Evolutionary conservation across 2,888 invertebrate species (phyloP).

Genomic region (Epirrhoe tristata): DNA sequence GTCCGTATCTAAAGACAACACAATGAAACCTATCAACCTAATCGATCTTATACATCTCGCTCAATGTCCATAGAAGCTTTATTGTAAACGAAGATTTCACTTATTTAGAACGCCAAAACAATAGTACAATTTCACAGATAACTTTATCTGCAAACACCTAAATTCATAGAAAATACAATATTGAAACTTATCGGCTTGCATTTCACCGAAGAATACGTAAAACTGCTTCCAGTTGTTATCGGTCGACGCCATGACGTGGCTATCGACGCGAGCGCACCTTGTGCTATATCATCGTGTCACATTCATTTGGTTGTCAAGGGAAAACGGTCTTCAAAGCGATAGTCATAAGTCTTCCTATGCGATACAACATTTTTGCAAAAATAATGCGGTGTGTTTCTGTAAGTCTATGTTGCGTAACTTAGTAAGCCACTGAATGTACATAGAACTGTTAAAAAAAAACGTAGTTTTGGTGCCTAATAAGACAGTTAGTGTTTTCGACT

Average conservation of each 20-base stretch:
- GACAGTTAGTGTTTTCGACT: too few species aligned
- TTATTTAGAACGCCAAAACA: not conserved
- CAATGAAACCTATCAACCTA: too few species aligned
- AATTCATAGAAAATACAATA: slow-evolving; percentile 7
- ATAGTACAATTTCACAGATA: not conserved
- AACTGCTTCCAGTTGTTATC: slow-evolving; percentile 30
- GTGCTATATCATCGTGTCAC: slow-evolving; percentile 7
- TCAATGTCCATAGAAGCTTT: too few species aligned
- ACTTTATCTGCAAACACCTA: not conserved
- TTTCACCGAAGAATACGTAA: slow-evolving; percentile 25
- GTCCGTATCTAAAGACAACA: too few species aligned
- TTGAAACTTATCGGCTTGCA: slow-evolving; percentile 26
- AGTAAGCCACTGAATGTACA: too few species aligned
- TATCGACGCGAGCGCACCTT: slow-evolving; percentile 31
- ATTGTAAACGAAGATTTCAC: not conserved
- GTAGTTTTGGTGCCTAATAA: too few species aligned
- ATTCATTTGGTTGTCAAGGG: not conserved
- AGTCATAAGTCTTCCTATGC: not conserved
- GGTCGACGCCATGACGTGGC: slow-evolving; percentile 28
- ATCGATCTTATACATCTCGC: too few species aligned
- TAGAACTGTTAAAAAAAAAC: too few species aligned
- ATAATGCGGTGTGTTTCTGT: not conserved
- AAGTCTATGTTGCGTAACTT: too few species aligned
- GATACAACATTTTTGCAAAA: not conserved
- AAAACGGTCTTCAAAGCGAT: not conserved